Evolutionary conservation across 2,888 invertebrate species (phyloP), one percentile per base, ranked within the genome.

Genomic region (Clistopyga incitator): DNA sequence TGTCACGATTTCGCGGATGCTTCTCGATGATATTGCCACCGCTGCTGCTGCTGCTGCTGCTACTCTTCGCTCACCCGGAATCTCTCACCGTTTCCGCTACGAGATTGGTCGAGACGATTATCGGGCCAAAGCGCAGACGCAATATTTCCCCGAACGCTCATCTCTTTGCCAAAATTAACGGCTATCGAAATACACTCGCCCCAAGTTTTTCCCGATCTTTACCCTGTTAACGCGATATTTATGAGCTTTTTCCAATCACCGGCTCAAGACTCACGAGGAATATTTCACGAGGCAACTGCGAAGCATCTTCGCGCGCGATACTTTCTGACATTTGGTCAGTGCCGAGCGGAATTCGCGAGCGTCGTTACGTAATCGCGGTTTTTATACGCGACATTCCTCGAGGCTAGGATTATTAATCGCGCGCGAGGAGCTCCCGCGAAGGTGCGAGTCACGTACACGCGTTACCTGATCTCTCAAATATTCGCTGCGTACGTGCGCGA

Each of bases 41-140:
- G 47, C 59, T 4, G 29, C 29, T 4, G 29, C 29, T 4, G 29
- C 29, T 4, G 29, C 29, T 29, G 29, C 2, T 3, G 29, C 29
- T 29, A 4, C 52, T 38, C 38, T 34, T 18, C 6, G 38, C 38
- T 38, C 13, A 42, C 20, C 18, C 38, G 34, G 29, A 2, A n/a
- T 68, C 79, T 68, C 79, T 54, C 77, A 50, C 68, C 45, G 38
- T 61, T 70, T 34, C 13, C 68, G 25, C 50, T 64, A 29, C 78
- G 65, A 82, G 86, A 82, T 82, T 78, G 82, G 78, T 81, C 76
- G 76, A n/a, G n/a, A 45, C 38, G 54, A 74, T 85, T 79, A 47
- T 18, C 38, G 13, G 67, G 76, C 79, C 81, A 82, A 75, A 84
- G 86, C 84, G 84, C 81, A 81, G 86, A 86, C 86, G 86, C 87